These are phyloP conservation scores for Cordylochernes scorpioides DNA, from an alignment of 2,888 invertebrate species.

Conservation along the genomic window DNA sequence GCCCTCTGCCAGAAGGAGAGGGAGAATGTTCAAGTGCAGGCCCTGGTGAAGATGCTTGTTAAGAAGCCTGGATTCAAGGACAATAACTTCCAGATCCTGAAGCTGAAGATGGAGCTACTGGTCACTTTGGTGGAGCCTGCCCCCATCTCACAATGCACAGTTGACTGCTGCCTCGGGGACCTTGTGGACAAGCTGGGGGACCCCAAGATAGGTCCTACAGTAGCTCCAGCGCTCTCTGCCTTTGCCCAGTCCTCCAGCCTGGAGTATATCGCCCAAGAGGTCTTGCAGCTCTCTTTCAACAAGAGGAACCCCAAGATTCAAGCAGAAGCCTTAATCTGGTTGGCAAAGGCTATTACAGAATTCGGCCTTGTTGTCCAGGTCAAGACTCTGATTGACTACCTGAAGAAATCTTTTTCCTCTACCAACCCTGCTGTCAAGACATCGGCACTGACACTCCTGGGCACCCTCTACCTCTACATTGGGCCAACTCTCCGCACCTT, in stretches of 20 bases:
- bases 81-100: constrained; percentile 69
- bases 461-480: constrained; percentile 51
- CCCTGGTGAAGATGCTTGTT: constrained; percentile 39
- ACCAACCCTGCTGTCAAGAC: constrained; percentile 59
- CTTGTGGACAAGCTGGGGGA: constrained; percentile 61
- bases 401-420: constrained; percentile 54
- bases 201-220: constrained; percentile 40
- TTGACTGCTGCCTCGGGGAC: constrained; percentile 46
- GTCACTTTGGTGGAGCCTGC: constrained; percentile 43
- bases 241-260: constrained; percentile 50
- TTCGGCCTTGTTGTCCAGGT: constrained; percentile 38
- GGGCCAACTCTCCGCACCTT: constrained; percentile 44
- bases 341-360: constrained; percentile 45
- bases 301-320: constrained; percentile 79
- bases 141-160: constrained; percentile 41
- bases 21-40: constrained; percentile 40
- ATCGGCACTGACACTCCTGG: constrained; percentile 42
- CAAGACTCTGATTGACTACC: constrained; percentile 7
- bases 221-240: constrained; percentile 40
- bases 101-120: constrained; percentile 48
- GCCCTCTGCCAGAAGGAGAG: constrained; percentile 34
- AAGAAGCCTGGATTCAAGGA: constrained; percentile 65
- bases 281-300: constrained; percentile 43
- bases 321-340: constrained; percentile 55
- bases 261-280: constrained; percentile 41